Evolutionary conservation across 2,797 vertebrate genomes (phyloP).

Genomic region (Acestrorhynchus altus): DNA sequence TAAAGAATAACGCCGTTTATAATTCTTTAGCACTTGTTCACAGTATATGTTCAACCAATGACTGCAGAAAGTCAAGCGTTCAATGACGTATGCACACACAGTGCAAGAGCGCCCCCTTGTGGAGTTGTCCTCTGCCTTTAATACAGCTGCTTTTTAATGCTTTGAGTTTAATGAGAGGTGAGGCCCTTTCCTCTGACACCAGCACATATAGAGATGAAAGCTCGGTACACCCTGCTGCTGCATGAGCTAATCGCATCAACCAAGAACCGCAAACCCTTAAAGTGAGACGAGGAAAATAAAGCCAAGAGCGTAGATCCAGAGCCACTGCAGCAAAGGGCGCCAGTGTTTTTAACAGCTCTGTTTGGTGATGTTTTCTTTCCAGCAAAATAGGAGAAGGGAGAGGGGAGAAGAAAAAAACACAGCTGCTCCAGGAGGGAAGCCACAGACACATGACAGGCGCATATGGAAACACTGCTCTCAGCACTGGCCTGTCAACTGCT

Average conservation of each 20-base stretch:
- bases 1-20: not conserved
- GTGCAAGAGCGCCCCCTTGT: slow-evolving; percentile 42
- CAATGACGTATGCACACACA: not conserved
- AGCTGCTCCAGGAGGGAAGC: slow-evolving; percentile 31
- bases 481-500: slow-evolving; percentile 2
- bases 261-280: slow-evolving; percentile 30
- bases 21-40: not conserved
- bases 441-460: slow-evolving; percentile 31
- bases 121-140: not conserved
- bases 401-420: not conserved
- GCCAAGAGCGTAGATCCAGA: not conserved
- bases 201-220: not conserved
- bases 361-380: slow-evolving; percentile 42
- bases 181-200: not conserved
- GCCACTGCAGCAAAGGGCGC: not conserved
- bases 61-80: no score
- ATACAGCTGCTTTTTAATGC: no score
- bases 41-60: no score
- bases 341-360: slow-evolving; percentile 37
- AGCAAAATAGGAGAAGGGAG: slow-evolving; percentile 5
- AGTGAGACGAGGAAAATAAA: slow-evolving; percentile 24
- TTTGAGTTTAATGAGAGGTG: not conserved
- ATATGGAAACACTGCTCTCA: slow-evolving; percentile 35
- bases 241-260: slow-evolving; percentile 10
- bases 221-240: not conserved